Evolutionary conservation across 2,797 vertebrate genomes (phyloP).

Genomic region (Smutsia gigantea): DNA sequence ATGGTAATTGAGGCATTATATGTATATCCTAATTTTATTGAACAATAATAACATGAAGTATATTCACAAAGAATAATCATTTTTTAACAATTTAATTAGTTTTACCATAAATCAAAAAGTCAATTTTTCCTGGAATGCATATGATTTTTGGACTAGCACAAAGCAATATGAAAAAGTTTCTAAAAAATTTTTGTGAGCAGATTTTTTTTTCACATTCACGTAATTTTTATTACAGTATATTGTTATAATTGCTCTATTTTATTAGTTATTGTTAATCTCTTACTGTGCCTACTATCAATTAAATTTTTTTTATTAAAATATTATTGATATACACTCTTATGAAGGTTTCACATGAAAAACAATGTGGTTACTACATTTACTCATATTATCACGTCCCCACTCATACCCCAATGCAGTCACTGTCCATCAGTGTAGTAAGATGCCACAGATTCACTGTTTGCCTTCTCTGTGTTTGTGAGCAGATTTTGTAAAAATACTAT

Average conservation of each 20-base stretch:
- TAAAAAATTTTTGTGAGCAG: background rate
- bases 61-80: background rate
- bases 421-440: too few species aligned
- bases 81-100: slow-evolving; percentile 14
- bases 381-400: too few species aligned
- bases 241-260: too few species aligned
- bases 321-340: too few species aligned
- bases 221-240: too few species aligned
- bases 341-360: too few species aligned
- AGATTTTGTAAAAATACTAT: background rate
- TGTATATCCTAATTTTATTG: background rate
- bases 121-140: background rate
- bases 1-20: background rate
- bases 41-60: background rate
- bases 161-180: background rate
- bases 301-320: too few species aligned
- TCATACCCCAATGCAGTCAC: too few species aligned
- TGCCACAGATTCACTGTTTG: too few species aligned
- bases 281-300: too few species aligned
- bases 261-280: too few species aligned
- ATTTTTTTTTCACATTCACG: background rate
- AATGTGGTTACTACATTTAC: too few species aligned
- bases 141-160: background rate
- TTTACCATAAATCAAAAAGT: background rate
- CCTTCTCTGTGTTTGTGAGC: background rate